Evolutionary conservation across 2,113 vertebrate genomes (phyloP).

Genomic region (Condylura cristata): DNA sequence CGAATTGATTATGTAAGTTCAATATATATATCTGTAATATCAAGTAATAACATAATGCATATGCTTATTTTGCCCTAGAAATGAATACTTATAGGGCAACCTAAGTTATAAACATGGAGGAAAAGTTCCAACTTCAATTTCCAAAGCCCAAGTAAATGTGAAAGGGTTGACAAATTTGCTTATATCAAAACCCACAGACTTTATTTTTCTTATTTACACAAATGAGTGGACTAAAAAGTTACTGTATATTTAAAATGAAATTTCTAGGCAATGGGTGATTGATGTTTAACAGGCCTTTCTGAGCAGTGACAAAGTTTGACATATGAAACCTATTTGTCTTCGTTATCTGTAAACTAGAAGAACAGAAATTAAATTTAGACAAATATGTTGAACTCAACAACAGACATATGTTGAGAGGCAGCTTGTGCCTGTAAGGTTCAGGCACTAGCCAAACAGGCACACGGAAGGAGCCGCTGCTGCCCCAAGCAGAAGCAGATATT

Average conservation of each 20-base stretch:
- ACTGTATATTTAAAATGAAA: conserved; percentile 32
- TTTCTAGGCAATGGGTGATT: background rate
- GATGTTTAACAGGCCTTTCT: conserved; percentile 24
- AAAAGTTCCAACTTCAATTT: background rate
- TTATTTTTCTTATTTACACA: background rate
- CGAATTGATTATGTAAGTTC: background rate
- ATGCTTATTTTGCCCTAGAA: background rate
- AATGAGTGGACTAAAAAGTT: background rate
- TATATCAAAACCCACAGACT: background rate
- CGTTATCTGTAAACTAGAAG: conserved; percentile 35
- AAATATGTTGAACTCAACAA: background rate
- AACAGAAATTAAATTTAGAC: conserved; percentile 59
- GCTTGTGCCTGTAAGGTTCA: background rate
- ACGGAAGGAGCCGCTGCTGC: too few species aligned
- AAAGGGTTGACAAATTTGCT: background rate
- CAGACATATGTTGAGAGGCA: background rate
- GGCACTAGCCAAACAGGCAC: too few species aligned
- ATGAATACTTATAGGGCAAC: background rate
- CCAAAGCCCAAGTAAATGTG: background rate
- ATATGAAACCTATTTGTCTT: conserved; percentile 52
- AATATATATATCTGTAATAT: background rate
- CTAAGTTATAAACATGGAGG: background rate
- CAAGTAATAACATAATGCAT: background rate
- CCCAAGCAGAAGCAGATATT: too few species aligned
- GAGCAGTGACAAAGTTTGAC: conserved; percentile 29